Conservation (phyloP, 1,140 invertebrate genomes). For the Temnothorax nylanderi region DNA sequence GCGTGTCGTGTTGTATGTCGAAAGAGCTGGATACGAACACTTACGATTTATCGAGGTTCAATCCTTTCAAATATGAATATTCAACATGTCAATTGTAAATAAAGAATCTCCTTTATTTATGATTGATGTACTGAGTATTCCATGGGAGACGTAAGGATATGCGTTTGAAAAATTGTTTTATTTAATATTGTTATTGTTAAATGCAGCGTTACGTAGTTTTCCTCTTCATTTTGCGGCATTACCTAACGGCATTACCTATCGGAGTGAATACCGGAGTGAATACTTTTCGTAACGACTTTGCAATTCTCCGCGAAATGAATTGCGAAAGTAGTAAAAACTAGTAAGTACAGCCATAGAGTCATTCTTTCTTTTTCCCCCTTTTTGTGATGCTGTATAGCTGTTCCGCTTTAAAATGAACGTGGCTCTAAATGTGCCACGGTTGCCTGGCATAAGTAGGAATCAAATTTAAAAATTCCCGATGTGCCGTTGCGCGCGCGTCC, state of each 20-base stretch:
- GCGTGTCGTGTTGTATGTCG: neutral
- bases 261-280: neutral
- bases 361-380: neutral
- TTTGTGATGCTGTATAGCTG: neutral
- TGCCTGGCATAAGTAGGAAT: neutral
- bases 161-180: neutral
- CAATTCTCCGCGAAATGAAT: neutral
- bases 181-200: neutral
- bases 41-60: neutral
- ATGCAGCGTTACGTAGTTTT: neutral
- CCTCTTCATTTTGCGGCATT: neutral
- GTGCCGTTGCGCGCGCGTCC: neutral
- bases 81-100: neutral
- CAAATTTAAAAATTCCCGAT: conserved; percentile 42
- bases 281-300: neutral
- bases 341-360: neutral
- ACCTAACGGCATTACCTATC: neutral
- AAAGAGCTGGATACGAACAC: neutral
- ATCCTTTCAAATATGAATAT: neutral
- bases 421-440: neutral
- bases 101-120: neutral
- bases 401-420: conserved; percentile 4
- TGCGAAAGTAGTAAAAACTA: conserved; percentile 20
- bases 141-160: neutral
- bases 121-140: neutral